A percentile compares a stretch with the other conserved stretches of the same genome.
phyloP scores from a whole-genome alignment of 2,888 invertebrate species.

The Heliconius ismenius region DNA sequence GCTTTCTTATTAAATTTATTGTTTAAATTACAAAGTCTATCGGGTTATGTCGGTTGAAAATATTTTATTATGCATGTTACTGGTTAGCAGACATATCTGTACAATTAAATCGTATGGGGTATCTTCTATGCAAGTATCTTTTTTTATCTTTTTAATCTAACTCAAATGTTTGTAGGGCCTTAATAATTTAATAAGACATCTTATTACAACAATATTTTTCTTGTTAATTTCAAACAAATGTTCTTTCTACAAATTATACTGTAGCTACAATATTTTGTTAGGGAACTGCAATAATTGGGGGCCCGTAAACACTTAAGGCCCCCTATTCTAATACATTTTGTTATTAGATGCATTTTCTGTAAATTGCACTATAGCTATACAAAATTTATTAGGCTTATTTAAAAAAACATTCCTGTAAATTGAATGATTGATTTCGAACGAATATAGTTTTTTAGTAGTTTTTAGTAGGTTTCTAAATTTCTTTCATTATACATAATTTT shows the following conservation, averaged over 20 bases:
- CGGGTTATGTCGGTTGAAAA: conserved; percentile 72
- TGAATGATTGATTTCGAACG: not conserved
- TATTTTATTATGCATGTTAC: conserved; percentile 66
- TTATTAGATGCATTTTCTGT: not conserved
- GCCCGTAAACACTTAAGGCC: not conserved
- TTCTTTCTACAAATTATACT: not conserved
- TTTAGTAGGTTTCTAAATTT: not conserved
- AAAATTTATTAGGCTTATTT: not conserved
- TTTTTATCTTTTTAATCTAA: not conserved
- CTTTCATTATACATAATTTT: not conserved
- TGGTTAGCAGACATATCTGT: conserved; percentile 14
- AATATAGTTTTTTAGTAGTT: not conserved
- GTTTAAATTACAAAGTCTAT: conserved; percentile 76
- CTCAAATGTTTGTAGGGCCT: not conserved
- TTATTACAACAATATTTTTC: too few relatives aligned
- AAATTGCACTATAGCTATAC: not conserved
- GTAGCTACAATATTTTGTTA: not conserved
- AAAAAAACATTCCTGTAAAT: conserved; percentile 2
- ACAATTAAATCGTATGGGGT: conserved; percentile 9
- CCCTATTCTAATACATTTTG: too few relatives aligned
- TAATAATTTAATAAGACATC: not conserved
- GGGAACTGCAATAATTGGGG: not conserved
- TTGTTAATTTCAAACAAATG: too few relatives aligned
- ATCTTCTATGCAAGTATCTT: not conserved
- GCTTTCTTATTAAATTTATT: conserved; percentile 45